Percentiles rank a stretch among this genome's conserved stretches.
Evolutionary conservation across 2,888 invertebrate species (phyloP).

Genomic region (Drosophila falleni): DNA sequence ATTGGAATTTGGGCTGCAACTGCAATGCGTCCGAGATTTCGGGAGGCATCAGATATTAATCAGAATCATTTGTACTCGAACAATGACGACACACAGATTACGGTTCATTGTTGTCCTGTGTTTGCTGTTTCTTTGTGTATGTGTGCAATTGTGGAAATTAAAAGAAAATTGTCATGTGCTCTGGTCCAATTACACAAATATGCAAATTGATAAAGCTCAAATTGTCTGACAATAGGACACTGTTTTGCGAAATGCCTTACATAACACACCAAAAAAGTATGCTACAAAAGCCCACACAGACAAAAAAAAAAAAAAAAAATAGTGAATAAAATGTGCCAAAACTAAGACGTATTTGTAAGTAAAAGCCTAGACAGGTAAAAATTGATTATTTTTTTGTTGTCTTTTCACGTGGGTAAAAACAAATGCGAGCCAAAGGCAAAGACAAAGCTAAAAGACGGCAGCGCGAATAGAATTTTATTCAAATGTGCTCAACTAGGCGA

Average conservation of each 20-base stretch:
- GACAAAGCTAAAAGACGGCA: constrained; percentile 10
- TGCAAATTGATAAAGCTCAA: constrained; percentile 34
- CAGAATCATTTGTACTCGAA: constrained; percentile 23
- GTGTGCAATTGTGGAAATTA: constrained; percentile 34
- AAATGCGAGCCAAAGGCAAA: constrained; percentile 34
- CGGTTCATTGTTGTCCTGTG: constrained; percentile 18
- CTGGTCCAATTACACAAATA: constrained; percentile 27
- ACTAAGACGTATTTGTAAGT: constrained; percentile 16
- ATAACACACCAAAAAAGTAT: constrained; percentile 69
- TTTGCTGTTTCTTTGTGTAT: constrained; percentile 14
- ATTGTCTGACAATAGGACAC: constrained; percentile 1
- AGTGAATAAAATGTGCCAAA: not conserved
- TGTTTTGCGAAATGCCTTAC: constrained; percentile 40
- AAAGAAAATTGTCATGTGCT: constrained; percentile 36
- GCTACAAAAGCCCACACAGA: constrained; percentile 42
- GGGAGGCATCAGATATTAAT: constrained; percentile 10
- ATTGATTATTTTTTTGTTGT: constrained; percentile 65
- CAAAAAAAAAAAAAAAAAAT: constrained; percentile 4
- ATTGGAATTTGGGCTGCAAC: constrained; percentile 15
- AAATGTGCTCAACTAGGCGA: constrained; percentile 77
- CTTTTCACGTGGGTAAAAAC: constrained; percentile 45
- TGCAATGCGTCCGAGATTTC: constrained; percentile 19
- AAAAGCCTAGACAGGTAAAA: constrained; percentile 67
- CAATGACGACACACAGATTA: constrained; percentile 17
- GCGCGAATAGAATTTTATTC: constrained; percentile 72